phyloP scores from a whole-genome alignment of 1,140 invertebrate genomes.

The Papilio aristodemus region DNA sequence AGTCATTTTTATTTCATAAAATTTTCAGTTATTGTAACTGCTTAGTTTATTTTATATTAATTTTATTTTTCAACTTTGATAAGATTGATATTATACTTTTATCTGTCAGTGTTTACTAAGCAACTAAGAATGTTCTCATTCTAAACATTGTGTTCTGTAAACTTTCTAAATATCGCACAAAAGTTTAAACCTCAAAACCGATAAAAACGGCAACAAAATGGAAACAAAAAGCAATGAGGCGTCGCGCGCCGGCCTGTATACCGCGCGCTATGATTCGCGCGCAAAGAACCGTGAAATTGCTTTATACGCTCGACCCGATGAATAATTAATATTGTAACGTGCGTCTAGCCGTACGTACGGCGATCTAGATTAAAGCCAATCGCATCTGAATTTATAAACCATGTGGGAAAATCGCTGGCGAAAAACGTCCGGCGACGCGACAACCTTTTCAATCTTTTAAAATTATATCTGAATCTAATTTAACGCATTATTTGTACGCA shows the following conservation, averaged over 20 bases:
- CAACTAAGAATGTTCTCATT: too few species aligned
- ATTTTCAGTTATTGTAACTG: too few species aligned
- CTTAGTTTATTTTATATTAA: too few species aligned
- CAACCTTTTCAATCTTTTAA: slow-evolving; percentile 21
- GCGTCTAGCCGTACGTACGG: slow-evolving; percentile 54
- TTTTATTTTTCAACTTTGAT: too few species aligned
- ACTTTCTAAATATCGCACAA: background rate
- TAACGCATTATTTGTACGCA: background rate
- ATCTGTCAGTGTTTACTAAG: too few species aligned
- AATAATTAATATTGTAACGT: slow-evolving; percentile 77
- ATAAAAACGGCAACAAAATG: slow-evolving; percentile 17
- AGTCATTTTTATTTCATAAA: too few species aligned
- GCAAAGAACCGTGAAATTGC: slow-evolving; percentile 78
- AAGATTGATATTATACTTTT: too few species aligned
- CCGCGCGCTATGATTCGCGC: slow-evolving; percentile 62
- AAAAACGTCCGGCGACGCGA: background rate
- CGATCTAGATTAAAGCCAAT: slow-evolving; percentile 51
- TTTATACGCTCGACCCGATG: slow-evolving; percentile 76
- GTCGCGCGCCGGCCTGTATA: slow-evolving; percentile 44
- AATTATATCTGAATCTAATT: background rate
- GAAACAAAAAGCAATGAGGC: slow-evolving; percentile 21
- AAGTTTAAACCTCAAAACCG: slow-evolving; percentile 15
- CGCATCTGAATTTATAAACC: slow-evolving; percentile 64
- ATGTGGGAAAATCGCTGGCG: slow-evolving; percentile 49
- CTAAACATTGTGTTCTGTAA: background rate